Evolutionary conservation across 2,113 vertebrate genomes (phyloP).

Genomic region (Notarius quadriscutis): DNA sequence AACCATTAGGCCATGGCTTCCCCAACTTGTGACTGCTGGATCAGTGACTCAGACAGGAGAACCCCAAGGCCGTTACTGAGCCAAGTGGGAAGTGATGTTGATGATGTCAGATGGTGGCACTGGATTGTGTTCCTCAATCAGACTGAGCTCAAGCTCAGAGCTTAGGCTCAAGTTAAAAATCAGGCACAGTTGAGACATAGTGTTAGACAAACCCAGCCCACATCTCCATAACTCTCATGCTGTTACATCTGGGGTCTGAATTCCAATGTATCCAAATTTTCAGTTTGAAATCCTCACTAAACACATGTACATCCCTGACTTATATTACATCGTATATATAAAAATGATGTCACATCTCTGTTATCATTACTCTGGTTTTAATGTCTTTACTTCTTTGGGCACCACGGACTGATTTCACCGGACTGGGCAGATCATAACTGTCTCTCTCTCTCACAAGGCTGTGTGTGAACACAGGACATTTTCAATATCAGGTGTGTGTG

Average conservation of each 20-base stretch:
- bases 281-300: background rate
- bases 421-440: background rate
- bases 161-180: background rate
- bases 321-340: background rate
- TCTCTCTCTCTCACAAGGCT: background rate
- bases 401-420: background rate
- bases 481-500: constrained; percentile 56
- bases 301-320: background rate
- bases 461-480: constrained; percentile 51
- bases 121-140: background rate
- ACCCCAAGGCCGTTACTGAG: too few relatives aligned
- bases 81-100: too few relatives aligned
- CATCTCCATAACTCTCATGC: background rate
- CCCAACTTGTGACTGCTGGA: too few relatives aligned
- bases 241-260: too few relatives aligned
- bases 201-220: background rate
- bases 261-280: background rate
- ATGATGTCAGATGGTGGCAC: background rate
- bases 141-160: too few relatives aligned
- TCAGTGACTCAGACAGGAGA: too few relatives aligned
- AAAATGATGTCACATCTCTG: background rate
- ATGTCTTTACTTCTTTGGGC: background rate
- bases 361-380: background rate
- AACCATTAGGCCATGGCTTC: too few relatives aligned
- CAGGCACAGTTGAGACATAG: background rate